These are phyloP conservation scores for Taurulus bubalis DNA, from an alignment of 2,113 vertebrate genomes.

Conservation along the genomic window DNA sequence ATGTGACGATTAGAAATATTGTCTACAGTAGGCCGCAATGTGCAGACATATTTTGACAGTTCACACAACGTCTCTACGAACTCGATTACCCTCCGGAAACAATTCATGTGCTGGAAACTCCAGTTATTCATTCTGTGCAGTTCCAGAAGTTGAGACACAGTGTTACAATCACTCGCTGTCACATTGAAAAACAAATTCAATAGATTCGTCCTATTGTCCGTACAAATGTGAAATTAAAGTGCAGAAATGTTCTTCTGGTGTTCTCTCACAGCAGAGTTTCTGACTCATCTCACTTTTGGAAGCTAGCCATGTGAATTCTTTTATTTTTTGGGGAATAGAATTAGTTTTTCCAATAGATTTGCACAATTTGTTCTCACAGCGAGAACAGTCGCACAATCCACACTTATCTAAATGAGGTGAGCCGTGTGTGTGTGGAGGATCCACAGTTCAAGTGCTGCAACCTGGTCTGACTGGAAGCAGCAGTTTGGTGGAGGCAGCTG, in stretches of 20 bases:
- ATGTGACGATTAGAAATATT: background rate
- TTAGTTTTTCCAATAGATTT: constrained; percentile 5
- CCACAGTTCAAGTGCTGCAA: background rate
- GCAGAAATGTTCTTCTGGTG: background rate
- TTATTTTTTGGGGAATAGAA: background rate
- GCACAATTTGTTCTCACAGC: background rate
- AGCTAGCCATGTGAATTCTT: background rate
- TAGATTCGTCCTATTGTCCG: background rate
- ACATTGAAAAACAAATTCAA: background rate
- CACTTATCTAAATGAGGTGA: constrained; percentile 4
- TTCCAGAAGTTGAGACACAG: background rate
- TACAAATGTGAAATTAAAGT: background rate
- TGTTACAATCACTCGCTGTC: background rate
- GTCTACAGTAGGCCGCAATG: background rate
- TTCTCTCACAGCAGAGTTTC: background rate
- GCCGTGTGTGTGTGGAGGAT: background rate
- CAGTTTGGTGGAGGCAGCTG: background rate
- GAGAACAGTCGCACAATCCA: background rate
- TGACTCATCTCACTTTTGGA: constrained; percentile 5
- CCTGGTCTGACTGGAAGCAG: background rate
- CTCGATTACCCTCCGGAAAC: background rate
- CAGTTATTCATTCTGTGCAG: background rate
- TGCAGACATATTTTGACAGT: background rate
- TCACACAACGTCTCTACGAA: background rate
- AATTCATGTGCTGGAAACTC: background rate